Evolutionary conservation across 2,888 invertebrate genomes (phyloP).

Genomic region (Thera britannica): DNA sequence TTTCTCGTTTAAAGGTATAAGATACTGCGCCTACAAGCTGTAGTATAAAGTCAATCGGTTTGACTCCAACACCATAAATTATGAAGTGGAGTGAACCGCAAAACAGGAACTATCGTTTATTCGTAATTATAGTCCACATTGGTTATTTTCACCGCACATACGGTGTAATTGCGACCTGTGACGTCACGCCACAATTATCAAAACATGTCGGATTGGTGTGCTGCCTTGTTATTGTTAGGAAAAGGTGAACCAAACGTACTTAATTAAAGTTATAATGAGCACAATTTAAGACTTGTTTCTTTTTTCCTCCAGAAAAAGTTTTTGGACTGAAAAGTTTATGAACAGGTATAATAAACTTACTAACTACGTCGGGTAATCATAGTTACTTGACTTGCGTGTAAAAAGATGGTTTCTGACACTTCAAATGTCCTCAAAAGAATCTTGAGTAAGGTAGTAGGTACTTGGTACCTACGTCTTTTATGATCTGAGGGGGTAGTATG

Average conservation of each 20-base stretch:
- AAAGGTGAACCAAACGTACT: constrained; percentile 23
- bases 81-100: constrained; percentile 33
- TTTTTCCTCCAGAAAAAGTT: not conserved
- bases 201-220: constrained; percentile 61
- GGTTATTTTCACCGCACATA: constrained; percentile 59
- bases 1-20: no score
- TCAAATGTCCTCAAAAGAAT: no score
- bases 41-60: constrained; percentile 26
- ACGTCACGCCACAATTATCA: constrained; percentile 66
- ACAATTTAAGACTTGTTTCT: not conserved
- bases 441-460: no score
- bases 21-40: not conserved
- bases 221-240: constrained; percentile 42
- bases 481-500: no score
- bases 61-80: constrained; percentile 38
- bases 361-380: no score
- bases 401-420: no score
- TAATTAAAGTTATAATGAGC: not conserved
- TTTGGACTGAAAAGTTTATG: no score
- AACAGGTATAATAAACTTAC: no score
- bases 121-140: constrained; percentile 49
- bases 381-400: no score
- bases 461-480: no score
- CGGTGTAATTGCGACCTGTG: constrained; percentile 70
- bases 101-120: constrained; percentile 51